Evolutionary conservation across 2,888 invertebrate species (phyloP), one percentile per base, ranked within the genome.

Genomic region (Oligia latruncula): DNA sequence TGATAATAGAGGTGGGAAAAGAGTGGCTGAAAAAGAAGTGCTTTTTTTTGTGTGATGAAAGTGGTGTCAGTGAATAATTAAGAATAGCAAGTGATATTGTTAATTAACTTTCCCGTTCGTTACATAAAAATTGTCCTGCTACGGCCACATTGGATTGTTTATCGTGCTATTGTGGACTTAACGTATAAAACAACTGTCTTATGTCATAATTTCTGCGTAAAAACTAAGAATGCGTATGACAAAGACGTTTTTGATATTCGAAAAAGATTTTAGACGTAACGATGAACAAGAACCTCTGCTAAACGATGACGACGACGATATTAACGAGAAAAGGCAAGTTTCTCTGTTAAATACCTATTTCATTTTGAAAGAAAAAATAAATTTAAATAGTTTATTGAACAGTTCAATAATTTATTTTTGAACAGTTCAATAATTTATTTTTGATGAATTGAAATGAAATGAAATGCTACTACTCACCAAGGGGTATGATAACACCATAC

Each of bases 211-310:
- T 55, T 55, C 17, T n/a, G 17, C 35, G 17, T 60, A 17, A 77
- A 35, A n/a, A 58, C 2, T 66, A 58, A 93, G 90, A 86, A 96
- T 96, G 96, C 94, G 93, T 81, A 93, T 96, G 84, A 94, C 90
- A 89, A 96, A 96, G 82, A 96, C 96, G 0, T 94, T 94, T 80
- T 60, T 95, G 66, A 85, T 93, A 23, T 94, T 92, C 74, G 94
- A 96, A 3, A 90, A 90, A n/a, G 94, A 94, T 82, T 92, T 92
- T 46, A 82, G 82, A 8, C 84, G 83, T 15, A 82, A 79, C 66
- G 88, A 90, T 55, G 96, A 96, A 76, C 90, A 89, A 9, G 91
- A 89, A 35, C 96, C 96, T 3, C 87, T 96, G 0, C 87, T 96
- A 65, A 91, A 90, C 35, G 90, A 93, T 43, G 81, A 86, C 9